These are phyloP conservation scores for Antechinus flavipes DNA, from an alignment of 2,113 vertebrate genomes.

Conservation along the genomic window DNA sequence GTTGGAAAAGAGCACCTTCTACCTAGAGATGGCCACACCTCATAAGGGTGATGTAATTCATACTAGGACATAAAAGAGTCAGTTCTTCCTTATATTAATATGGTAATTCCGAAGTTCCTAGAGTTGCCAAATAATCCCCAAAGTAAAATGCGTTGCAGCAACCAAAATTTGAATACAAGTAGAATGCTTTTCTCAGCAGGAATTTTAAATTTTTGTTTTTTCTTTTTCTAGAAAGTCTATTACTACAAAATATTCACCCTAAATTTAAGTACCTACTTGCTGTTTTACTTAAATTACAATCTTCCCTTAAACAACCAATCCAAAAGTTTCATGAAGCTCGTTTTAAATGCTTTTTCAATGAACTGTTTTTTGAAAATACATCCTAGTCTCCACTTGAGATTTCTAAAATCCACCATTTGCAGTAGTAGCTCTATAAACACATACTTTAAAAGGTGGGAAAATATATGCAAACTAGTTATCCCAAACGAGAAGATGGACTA, in stretches of 20 bases:
- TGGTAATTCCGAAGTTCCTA: constrained; percentile 39
- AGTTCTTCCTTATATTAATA: constrained; percentile 49
- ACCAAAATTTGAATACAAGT: constrained; percentile 55
- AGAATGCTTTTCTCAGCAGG: constrained; percentile 61
- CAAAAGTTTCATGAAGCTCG: constrained; percentile 20
- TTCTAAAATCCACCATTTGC: constrained; percentile 43
- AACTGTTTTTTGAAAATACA: constrained; percentile 32
- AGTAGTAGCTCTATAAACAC: constrained; percentile 7
- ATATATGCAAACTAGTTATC: neutral
- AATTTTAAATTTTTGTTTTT: constrained; percentile 53
- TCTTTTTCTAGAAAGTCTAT: neutral
- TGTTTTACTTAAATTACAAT: constrained; percentile 22
- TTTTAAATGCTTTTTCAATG: constrained; percentile 45
- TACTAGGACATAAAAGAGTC: neutral
- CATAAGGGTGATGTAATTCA: constrained; percentile 30
- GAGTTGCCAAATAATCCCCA: constrained; percentile 57
- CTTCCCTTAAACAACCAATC: constrained; percentile 50
- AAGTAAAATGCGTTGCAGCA: constrained; percentile 9
- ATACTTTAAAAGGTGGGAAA: neutral
- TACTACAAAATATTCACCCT: constrained; percentile 1
- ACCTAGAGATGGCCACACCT: constrained; percentile 18
- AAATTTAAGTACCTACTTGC: constrained; percentile 22
- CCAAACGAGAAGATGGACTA: neutral
- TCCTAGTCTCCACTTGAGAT: constrained; percentile 1
- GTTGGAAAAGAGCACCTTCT: constrained; percentile 18